Percentiles rank a stretch among this genome's conserved stretches.
Conservation (phyloP, 2,888 invertebrate genomes). For the Drosophila mayaguana region DNA sequence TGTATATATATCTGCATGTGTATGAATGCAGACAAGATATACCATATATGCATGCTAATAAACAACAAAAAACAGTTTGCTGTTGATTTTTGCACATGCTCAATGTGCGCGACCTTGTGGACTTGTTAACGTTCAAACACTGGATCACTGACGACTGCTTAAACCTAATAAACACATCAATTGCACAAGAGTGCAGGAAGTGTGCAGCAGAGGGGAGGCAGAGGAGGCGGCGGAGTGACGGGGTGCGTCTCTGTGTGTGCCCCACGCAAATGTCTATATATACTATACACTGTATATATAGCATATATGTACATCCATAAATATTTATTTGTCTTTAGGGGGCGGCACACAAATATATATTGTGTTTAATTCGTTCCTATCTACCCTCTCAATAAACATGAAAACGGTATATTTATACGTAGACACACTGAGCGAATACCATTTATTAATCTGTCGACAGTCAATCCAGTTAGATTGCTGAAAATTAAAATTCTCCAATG, state of each 20-base stretch:
- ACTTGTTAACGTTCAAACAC: slow-evolving; percentile 57
- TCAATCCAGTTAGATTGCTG: neutral
- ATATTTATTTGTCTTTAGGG: slow-evolving; percentile 21
- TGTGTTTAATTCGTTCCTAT: slow-evolving; percentile 33
- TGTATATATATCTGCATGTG: neutral
- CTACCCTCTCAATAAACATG: slow-evolving; percentile 23
- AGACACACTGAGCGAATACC: slow-evolving; percentile 1
- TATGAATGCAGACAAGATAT: neutral
- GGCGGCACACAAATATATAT: slow-evolving; percentile 29
- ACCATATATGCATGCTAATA: slow-evolving; percentile 15
- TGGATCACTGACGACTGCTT: slow-evolving; percentile 21
- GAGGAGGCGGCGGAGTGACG: neutral
- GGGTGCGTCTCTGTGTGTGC: neutral
- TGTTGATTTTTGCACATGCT: slow-evolving; percentile 67
- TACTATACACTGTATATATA: neutral
- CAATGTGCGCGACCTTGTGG: slow-evolving; percentile 67
- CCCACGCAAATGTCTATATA: neutral
- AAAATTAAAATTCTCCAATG: neutral
- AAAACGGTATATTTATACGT: neutral
- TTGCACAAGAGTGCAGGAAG: slow-evolving; percentile 41
- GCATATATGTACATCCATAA: slow-evolving; percentile 7
- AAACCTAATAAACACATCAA: slow-evolving; percentile 56
- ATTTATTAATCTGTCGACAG: neutral
- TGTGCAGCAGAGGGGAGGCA: neutral
- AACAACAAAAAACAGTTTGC: slow-evolving; percentile 38